These are phyloP conservation scores for Corythornis madagascariensis DNA, from an alignment of 2,113 vertebrate genomes.

Conservation along the genomic window DNA sequence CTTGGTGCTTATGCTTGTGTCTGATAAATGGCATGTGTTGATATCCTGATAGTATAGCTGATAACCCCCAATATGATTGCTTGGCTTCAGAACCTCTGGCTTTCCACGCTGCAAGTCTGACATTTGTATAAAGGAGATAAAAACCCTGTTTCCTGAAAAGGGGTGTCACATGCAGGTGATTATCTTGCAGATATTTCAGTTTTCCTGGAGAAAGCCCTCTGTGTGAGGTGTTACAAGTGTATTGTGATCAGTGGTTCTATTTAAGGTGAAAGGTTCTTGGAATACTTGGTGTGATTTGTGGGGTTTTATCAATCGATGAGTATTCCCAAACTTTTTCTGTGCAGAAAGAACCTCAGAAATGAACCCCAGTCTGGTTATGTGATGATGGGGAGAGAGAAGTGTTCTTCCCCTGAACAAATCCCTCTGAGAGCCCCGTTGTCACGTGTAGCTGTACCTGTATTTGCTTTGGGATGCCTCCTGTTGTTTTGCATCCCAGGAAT, in stretches of 20 bases:
- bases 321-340: background rate
- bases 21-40: background rate
- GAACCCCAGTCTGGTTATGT: background rate
- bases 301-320: background rate
- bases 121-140: background rate
- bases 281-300: background rate
- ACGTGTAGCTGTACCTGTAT: background rate
- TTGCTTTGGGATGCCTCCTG: background rate
- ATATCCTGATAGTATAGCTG: background rate
- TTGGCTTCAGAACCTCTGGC: background rate
- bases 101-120: background rate
- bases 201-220: background rate
- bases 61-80: background rate
- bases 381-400: background rate
- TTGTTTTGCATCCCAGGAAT: background rate
- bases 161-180: background rate
- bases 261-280: background rate
- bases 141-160: background rate
- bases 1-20: background rate
- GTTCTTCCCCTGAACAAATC: background rate
- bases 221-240: background rate
- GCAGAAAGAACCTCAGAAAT: background rate
- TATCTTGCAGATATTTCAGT: background rate
- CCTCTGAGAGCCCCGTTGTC: background rate
- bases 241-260: background rate